phyloP scores from a whole-genome alignment of 2,797 vertebrate genomes.

The Aulostomus chinensis region DNA sequence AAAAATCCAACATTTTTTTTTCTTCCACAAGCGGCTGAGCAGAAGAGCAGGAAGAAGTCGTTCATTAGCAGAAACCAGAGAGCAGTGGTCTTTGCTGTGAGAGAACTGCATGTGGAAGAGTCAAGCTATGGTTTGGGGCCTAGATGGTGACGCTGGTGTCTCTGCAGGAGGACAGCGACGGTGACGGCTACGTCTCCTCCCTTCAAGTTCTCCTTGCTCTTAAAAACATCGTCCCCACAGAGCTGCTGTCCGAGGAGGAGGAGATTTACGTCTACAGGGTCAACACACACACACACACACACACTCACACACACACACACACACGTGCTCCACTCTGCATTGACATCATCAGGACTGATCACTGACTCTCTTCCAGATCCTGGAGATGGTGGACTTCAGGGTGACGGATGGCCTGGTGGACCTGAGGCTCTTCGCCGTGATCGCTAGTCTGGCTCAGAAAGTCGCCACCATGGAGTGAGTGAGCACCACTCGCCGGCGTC shows the following conservation, averaged over 20 bases:
- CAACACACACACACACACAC: background rate
- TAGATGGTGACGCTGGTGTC: background rate
- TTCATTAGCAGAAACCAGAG: too few relatives aligned
- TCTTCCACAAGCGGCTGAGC: too few relatives aligned
- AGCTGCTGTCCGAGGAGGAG: conserved; percentile 79
- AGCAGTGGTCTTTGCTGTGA: too few relatives aligned
- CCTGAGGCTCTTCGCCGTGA: conserved; percentile 90
- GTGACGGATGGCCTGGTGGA: conserved; percentile 94
- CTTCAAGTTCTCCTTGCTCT: conserved; percentile 78
- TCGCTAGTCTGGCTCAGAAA: conserved; percentile 92
- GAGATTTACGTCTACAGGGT: conserved; percentile 83
- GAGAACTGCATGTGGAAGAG: too few relatives aligned
- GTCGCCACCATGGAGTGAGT: conserved; percentile 92
- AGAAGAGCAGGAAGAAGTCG: too few relatives aligned
- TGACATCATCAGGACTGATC: too few relatives aligned
- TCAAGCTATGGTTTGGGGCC: too few relatives aligned
- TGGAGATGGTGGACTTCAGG: conserved; percentile 92
- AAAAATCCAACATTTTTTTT: too few relatives aligned
- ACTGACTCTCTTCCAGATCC: conserved; percentile 78
- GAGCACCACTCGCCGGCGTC: conserved; percentile 43
- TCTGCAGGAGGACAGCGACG: conserved; percentile 75
- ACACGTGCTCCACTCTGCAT: background rate
- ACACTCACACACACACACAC: background rate
- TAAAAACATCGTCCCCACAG: conserved; percentile 75
- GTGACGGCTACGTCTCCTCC: conserved; percentile 78